These are phyloP conservation scores for Drosophila tristis DNA, from an alignment of 1,140 invertebrate genomes.

Conservation along the genomic window DNA sequence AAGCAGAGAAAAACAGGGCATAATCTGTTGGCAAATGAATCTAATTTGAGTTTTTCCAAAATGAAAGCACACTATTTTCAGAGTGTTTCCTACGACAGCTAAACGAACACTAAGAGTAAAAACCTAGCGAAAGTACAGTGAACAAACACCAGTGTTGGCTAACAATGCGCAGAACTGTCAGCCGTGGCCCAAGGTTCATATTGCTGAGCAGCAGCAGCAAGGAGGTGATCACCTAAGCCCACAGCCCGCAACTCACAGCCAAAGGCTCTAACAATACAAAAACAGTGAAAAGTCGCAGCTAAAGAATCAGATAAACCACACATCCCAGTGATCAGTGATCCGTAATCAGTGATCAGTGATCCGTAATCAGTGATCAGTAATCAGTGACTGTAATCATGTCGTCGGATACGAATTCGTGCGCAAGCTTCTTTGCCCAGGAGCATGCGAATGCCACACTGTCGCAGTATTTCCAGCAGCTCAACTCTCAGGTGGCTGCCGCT, in stretches of 20 bases:
- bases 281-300: background rate
- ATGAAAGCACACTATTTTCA: conserved; percentile 52
- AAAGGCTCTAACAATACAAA: too few relatives aligned
- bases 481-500: conserved; percentile 64
- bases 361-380: conserved; percentile 7
- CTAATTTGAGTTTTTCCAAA: conserved; percentile 51
- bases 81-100: background rate
- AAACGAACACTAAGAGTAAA: background rate
- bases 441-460: conserved; percentile 73
- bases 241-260: too few relatives aligned
- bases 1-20: conserved; percentile 2
- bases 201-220: conserved; percentile 69
- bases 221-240: conserved; percentile 64
- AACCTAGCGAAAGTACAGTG: conserved; percentile 15
- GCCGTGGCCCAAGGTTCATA: conserved; percentile 53
- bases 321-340: conserved; percentile 37
- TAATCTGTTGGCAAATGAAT: conserved; percentile 12
- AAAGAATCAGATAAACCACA: conserved; percentile 2
- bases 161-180: conserved; percentile 70
- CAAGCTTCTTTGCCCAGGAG: conserved; percentile 76
- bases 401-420: conserved; percentile 72
- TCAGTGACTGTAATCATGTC: conserved; percentile 57
- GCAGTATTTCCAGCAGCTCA: conserved; percentile 81
- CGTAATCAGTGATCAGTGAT: conserved; percentile 45
- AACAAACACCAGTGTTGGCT: conserved; percentile 19